Percentiles rank a stretch among this genome's conserved stretches.
Conservation (phyloP, 2,797 vertebrate genomes). For the Parauchenoglanis punctatus region DNA sequence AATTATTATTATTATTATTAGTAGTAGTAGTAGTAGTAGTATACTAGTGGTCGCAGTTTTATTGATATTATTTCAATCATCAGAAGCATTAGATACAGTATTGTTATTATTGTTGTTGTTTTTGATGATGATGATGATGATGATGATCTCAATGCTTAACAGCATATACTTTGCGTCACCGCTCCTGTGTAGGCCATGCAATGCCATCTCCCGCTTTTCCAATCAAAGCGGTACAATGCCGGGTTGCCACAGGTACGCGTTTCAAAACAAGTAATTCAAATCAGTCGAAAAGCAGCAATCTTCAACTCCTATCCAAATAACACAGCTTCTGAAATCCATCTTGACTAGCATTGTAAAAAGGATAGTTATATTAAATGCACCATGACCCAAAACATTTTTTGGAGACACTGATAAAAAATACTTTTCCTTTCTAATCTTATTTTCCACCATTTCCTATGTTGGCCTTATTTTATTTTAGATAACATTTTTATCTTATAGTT, state of each 20-base stretch:
- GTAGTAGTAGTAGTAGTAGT: not conserved
- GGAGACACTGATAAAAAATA: not conserved
- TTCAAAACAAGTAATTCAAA: not conserved
- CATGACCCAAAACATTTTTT: not conserved
- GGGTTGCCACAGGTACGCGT: not conserved
- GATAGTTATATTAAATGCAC: not conserved
- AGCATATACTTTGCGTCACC: not conserved
- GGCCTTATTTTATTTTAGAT: not conserved
- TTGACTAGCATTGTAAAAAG: not conserved
- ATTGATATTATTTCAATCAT: no score
- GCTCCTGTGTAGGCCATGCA: not conserved
- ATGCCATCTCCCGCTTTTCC: slow-evolving; percentile 11
- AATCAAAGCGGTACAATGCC: not conserved
- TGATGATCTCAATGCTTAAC: not conserved
- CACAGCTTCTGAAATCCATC: not conserved
- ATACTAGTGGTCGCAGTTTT: no score
- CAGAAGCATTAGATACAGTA: no score
- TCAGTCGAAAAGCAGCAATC: no score
- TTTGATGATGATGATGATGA: not conserved
- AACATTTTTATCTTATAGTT: not conserved
- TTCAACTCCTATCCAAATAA: not conserved
- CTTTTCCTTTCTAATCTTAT: not conserved
- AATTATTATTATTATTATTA: not conserved
- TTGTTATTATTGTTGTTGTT: not conserved
- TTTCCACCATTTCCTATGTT: not conserved